Evolutionary conservation across 2,888 invertebrate species (phyloP).

Genomic region (Phasia obesa): DNA sequence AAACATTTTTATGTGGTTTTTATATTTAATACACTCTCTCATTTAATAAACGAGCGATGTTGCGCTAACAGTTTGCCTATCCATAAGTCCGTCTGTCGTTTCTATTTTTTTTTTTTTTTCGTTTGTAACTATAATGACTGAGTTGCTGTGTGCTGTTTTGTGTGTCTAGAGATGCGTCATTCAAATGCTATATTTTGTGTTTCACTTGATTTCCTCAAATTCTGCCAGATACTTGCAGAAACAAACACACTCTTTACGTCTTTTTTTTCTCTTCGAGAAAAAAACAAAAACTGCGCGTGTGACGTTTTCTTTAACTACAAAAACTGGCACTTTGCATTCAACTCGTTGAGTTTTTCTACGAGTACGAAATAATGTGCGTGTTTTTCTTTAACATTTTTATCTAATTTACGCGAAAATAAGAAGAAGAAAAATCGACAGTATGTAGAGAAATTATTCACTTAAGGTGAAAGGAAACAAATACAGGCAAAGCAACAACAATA

Average conservation of each 20-base stretch:
- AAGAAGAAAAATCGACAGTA: conserved; percentile 38
- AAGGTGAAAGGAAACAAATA: conserved; percentile 61
- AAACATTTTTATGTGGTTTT: background rate
- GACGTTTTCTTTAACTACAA: background rate
- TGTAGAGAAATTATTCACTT: conserved; percentile 64
- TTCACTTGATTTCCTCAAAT: conserved; percentile 48
- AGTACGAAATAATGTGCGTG: conserved; percentile 15
- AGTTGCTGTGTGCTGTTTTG: conserved; percentile 20
- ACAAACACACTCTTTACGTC: background rate
- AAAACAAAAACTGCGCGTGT: conserved; percentile 2
- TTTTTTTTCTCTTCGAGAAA: background rate
- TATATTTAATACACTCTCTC: background rate
- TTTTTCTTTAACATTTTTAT: conserved; percentile 25
- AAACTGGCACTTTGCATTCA: conserved; percentile 41
- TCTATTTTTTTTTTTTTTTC: conserved; percentile 13
- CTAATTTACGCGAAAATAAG: conserved; percentile 64
- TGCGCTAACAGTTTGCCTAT: conserved; percentile 10
- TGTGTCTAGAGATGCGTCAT: conserved; percentile 48
- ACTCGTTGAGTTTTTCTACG: background rate
- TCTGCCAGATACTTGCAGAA: background rate
- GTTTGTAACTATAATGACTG: conserved; percentile 15
- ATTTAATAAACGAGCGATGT: background rate
- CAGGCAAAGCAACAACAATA: conserved; percentile 12
- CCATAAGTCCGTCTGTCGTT: conserved; percentile 23
- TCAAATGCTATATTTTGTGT: conserved; percentile 8